Evolutionary conservation across 2,888 invertebrate species (phyloP).

Genomic region (Tipula lateralis): DNA sequence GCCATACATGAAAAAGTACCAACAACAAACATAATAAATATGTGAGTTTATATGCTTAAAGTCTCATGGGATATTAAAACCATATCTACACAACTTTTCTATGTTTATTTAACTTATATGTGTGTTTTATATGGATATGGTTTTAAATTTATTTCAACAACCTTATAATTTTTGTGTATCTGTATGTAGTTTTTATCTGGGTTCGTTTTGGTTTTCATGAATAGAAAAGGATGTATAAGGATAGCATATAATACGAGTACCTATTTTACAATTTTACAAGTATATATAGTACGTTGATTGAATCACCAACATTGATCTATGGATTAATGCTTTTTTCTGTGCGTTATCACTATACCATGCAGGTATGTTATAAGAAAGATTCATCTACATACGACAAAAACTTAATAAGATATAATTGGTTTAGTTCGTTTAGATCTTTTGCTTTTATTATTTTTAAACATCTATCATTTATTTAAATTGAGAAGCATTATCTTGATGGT

Average conservation of each 20-base stretch:
- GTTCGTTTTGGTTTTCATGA: neutral
- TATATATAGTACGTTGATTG: neutral
- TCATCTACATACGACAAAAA: too few species aligned
- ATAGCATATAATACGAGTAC: too few species aligned
- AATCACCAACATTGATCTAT: neutral
- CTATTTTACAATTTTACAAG: too few species aligned
- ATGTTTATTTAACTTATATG: conserved; percentile 6
- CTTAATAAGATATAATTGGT: too few species aligned
- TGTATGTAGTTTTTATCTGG: neutral
- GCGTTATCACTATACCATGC: neutral
- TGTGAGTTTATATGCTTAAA: neutral
- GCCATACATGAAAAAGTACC: neutral
- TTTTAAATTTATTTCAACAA: neutral
- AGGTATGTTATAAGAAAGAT: neutral
- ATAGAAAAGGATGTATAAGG: neutral
- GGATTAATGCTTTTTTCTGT: neutral
- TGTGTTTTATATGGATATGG: neutral
- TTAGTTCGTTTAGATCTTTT: too few species aligned
- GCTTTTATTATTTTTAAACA: too few species aligned
- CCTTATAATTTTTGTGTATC: neutral
- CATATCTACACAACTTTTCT: neutral
- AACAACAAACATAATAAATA: neutral
- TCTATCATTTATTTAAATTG: too few species aligned
- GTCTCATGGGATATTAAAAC: neutral
- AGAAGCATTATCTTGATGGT: too few species aligned